Evolutionary conservation across 1,140 invertebrate species (phyloP).

Genomic region (Anoplolepis gracilipes): DNA sequence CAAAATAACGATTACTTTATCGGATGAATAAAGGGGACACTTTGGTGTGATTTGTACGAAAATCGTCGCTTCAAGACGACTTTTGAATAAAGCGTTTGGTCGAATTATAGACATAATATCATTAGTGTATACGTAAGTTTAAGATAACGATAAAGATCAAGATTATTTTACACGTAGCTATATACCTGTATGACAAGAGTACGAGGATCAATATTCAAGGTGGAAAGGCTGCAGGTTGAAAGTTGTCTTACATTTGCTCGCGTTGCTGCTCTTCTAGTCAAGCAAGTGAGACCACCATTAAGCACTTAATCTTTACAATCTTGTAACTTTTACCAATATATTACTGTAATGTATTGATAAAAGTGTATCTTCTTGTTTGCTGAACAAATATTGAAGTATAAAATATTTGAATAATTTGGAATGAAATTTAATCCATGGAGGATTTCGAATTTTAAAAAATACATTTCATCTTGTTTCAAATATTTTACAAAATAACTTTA

Average conservation of each 20-base stretch:
- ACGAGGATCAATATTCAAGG: constrained; percentile 62
- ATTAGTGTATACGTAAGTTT: constrained; percentile 62
- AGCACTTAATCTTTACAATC: neutral
- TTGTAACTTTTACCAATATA: constrained; percentile 6
- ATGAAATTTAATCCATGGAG: neutral
- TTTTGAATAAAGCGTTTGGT: constrained; percentile 57
- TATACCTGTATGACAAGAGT: constrained; percentile 52
- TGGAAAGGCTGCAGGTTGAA: constrained; percentile 57
- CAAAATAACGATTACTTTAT: constrained; percentile 22
- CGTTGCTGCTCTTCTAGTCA: constrained; percentile 56
- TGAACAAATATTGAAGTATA: neutral
- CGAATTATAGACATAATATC: constrained; percentile 73
- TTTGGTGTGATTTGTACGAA: constrained; percentile 60
- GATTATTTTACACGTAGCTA: constrained; percentile 71
- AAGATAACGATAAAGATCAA: constrained; percentile 67
- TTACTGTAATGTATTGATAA: neutral
- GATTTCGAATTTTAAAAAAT: neutral
- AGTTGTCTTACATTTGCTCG: constrained; percentile 56
- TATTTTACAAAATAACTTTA: too few relatives aligned
- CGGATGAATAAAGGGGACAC: neutral
- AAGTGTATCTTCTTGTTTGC: neutral
- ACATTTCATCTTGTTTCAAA: neutral
- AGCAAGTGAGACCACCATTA: constrained; percentile 42
- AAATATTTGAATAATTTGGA: neutral
- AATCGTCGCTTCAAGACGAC: constrained; percentile 17